Base-by-base conservation (phyloP, 2,797 vertebrate genomes). In the Salmo trutta region DNA sequence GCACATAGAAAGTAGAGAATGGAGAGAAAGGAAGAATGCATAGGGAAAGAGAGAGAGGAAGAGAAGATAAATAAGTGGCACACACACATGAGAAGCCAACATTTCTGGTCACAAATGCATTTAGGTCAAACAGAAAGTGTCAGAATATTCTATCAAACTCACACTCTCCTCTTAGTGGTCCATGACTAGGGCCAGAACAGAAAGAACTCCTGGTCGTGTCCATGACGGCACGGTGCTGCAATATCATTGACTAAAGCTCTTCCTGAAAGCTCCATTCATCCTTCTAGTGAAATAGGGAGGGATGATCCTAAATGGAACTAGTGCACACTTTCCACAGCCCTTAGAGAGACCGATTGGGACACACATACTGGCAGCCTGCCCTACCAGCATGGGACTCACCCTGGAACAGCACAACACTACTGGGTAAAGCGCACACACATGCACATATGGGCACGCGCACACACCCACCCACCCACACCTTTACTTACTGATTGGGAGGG, bases 341-440 rank as follows among this genome's bases (percentile, higher is more conserved):
- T 17, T 52, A 53, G 51, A 72, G 51, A 29, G 1, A 8, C 52
- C 19, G 21, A 31, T 24, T 47, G 33, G 36, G n/a, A 71, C 36
- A 51, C 70, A 54, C 71, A 72, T 47, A 72, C 75, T 81, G 83
- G 80, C 80, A 83, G 65, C 69, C 72, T 68, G 71, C 83, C 79
- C 78, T 76, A 77, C 2, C 77, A 59, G 53, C 31, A 56, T 79
- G 79, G 79, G 82, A 83, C 77, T 84, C 77, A 84, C 83, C 79
- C 82, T 77, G 52, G 53, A 83, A 84, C 59, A 80, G 78, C 65
- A 75, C 67, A 68, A 51, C n/a, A 69, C 33, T 79, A 65, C 71
- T 84, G 67, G 75, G 77, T 75, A 85, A 81, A 2, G 19, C 79
- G 77, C 14, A 74, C 79, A 77, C 77, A 80, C 16, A 31, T 12